Evolutionary conservation across 2,797 vertebrate genomes (phyloP).

Genomic region (Odontamblyopus lacepedii): DNA sequence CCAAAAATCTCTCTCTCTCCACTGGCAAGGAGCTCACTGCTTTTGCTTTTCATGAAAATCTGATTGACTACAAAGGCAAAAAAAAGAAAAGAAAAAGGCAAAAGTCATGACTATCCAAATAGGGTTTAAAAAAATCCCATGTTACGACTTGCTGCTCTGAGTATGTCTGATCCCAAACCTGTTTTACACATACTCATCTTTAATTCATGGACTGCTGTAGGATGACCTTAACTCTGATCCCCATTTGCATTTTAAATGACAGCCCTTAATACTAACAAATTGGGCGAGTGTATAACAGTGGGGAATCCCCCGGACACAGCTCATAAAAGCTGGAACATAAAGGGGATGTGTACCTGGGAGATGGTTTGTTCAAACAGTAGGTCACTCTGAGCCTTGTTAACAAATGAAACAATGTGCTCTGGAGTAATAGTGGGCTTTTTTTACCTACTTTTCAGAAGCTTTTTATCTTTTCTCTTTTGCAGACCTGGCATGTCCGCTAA

Average conservation of each 20-base stretch:
- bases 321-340: constrained; percentile 25
- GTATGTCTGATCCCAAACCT: constrained; percentile 17
- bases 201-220: constrained; percentile 43
- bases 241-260: constrained; percentile 62
- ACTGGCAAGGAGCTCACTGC: constrained; percentile 32
- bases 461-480: constrained; percentile 12
- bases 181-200: constrained; percentile 47
- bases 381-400: constrained; percentile 17
- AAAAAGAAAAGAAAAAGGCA: neutral
- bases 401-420: constrained; percentile 6
- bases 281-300: constrained; percentile 30
- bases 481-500: constrained; percentile 9
- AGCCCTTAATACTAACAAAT: constrained; percentile 43
- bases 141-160: constrained; percentile 11
- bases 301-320: constrained; percentile 33
- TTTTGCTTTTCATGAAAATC: constrained; percentile 50
- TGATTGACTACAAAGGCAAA: constrained; percentile 25
- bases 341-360: neutral
- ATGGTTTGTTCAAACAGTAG: constrained; percentile 17
- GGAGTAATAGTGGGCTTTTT: constrained; percentile 1
- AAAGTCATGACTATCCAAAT: constrained; percentile 13
- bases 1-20: constrained; percentile 34
- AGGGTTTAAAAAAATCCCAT: constrained; percentile 23
- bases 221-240: constrained; percentile 47
- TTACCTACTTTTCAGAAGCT: neutral